These are phyloP conservation scores for Poeciliopsis prolifica DNA, from an alignment of 2,113 vertebrate species.

Conservation along the genomic window DNA sequence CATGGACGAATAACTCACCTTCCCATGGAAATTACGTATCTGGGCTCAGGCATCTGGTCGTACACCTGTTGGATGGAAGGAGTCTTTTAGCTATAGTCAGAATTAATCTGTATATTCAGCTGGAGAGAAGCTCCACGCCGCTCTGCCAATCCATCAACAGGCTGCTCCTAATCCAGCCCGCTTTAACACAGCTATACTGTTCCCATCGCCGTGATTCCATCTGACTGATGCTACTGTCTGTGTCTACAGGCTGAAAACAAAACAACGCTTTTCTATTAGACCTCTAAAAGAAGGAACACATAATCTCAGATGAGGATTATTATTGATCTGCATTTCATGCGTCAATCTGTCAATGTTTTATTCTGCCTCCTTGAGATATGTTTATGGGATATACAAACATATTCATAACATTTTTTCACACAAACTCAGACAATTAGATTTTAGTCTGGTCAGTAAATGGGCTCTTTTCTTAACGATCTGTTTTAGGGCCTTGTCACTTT, in stretches of 20 bases:
- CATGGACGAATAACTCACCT: slow-evolving; percentile 79
- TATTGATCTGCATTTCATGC: background rate
- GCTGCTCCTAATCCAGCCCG: slow-evolving; percentile 55
- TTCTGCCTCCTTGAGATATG: no score
- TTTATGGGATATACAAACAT: no score
- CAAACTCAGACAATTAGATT: no score
- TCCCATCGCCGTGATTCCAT: slow-evolving; percentile 15
- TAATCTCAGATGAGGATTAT: background rate
- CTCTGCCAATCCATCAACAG: slow-evolving; percentile 37
- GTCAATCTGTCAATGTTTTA: no score
- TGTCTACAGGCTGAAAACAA: slow-evolving; percentile 1
- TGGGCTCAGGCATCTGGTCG: slow-evolving; percentile 97
- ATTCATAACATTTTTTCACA: no score
- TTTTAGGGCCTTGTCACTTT: no score
- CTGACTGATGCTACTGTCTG: slow-evolving; percentile 1
- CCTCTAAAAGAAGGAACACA: background rate
- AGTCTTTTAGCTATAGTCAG: slow-evolving; percentile 27
- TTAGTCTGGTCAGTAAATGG: no score
- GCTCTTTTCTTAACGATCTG: no score
- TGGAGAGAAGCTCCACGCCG: slow-evolving; percentile 37
- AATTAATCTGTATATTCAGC: slow-evolving; percentile 54
- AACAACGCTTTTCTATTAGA: slow-evolving; percentile 4
- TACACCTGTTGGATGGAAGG: slow-evolving; percentile 84
- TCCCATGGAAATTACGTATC: slow-evolving; percentile 98
- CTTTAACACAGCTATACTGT: slow-evolving; percentile 53